Evolutionary conservation across 23 tunicate species (phyloP), one percentile per base, ranked within the genome.

Genomic region (Ciona savignyi): DNA sequence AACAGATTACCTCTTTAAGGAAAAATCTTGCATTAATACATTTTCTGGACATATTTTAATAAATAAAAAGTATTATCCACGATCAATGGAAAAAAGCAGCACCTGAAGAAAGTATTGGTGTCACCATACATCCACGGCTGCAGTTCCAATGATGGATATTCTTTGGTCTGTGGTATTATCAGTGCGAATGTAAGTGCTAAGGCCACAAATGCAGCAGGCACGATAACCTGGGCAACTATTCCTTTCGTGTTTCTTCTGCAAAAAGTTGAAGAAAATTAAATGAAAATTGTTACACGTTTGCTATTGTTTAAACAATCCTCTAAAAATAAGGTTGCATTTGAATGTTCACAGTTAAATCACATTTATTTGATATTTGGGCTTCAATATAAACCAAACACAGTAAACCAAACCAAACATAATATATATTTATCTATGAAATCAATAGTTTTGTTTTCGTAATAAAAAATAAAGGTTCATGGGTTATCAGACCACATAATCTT

Each of bases 91-190:
- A n/a, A n/a, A n/a, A n/a, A n/a, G n/a, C n/a, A 42, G 9, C 56
- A 91, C 97, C 97, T 91, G 83, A 62, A 85, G 42, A 84, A 91
- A 19, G 86, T 76, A 65, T 80, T 85, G 48, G 91, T 78, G 75
- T 80, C 79, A 24, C 95, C 99, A 70, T 88, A 95, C 96, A 95
- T 88, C 99, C 95, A 88, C 15, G 90, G 95, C 51, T 95, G 99
- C 1, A 95, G 80, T 74, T 95, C 96, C 25, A 95, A 81, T 0
- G 96, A 74, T 15, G 86, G 87, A 25, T 64, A 65, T 28, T 72
- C 77, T 25, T 71, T 80, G 51, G 64, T 26, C 22, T 84, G 80
- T 3, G 99, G 99, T 30, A 95, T 33, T 4, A 95, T 77, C 33
- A 88, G 84, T 62, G 99, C 76, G 63, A 95, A 80, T 22, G 69